phyloP scores from a whole-genome alignment of 2,113 vertebrate genomes.

The Polyodon spathula region DNA sequence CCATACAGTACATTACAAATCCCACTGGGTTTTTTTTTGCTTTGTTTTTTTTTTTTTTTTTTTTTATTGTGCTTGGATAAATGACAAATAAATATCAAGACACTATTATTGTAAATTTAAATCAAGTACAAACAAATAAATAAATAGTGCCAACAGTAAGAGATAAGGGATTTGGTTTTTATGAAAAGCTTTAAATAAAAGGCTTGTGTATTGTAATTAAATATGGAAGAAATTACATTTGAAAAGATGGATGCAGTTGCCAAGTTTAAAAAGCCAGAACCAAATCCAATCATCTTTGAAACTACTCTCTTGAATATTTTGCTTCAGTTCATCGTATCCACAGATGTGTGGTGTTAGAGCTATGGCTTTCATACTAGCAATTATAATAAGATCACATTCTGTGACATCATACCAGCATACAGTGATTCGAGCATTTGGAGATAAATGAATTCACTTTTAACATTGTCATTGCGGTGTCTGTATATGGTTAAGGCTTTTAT shows the following conservation, averaged over 20 bases:
- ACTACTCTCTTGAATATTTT: constrained; percentile 36
- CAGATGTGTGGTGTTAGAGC: constrained; percentile 18
- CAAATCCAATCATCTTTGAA: constrained; percentile 34
- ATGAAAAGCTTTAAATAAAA: too few species aligned
- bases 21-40: too few species aligned
- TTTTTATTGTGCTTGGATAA: too few species aligned
- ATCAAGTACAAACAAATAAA: not conserved
- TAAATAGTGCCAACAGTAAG: not conserved
- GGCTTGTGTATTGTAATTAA: not conserved
- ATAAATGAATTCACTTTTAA: too few species aligned
- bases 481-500: too few species aligned
- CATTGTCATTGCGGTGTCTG: too few species aligned
- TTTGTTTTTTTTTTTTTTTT: too few species aligned
- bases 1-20: too few species aligned
- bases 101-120: not conserved
- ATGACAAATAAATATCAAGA: not conserved
- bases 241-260: constrained; percentile 22
- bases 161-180: not conserved
- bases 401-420: constrained; percentile 38
- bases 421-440: too few species aligned
- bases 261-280: constrained; percentile 31
- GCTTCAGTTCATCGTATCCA: constrained; percentile 36
- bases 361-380: constrained; percentile 27
- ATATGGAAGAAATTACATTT: constrained; percentile 10
- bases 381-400: constrained; percentile 24